Conservation (phyloP, 2,797 vertebrate species). For the Centropyge bicolor region DNA sequence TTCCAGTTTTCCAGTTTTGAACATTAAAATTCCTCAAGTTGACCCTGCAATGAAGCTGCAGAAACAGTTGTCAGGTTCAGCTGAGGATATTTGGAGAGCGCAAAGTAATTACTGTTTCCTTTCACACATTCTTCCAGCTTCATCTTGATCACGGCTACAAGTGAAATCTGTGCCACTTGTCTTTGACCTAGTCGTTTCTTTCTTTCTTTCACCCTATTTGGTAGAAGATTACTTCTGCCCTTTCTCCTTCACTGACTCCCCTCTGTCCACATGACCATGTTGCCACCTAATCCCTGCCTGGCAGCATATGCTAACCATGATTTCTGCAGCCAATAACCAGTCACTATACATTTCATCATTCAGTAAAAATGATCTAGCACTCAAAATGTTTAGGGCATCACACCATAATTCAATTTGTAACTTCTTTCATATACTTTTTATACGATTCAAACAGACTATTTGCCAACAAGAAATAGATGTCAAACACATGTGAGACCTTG, state of each 20-base stretch:
- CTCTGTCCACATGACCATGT: conserved; percentile 11
- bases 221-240: conserved; percentile 2
- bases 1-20: not conserved
- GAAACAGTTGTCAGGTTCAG: not conserved
- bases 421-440: not conserved
- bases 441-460: not conserved
- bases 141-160: not conserved
- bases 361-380: not conserved
- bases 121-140: conserved; percentile 6
- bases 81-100: not conserved
- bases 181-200: conserved; percentile 4
- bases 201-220: conserved; percentile 11
- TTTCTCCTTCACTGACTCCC: conserved; percentile 14
- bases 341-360: not conserved
- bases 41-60: not conserved
- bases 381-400: not conserved
- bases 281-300: conserved; percentile 25
- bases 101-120: not conserved
- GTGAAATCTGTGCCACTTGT: conserved; percentile 14
- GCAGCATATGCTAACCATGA: conserved; percentile 8
- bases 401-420: not conserved
- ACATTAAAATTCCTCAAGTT: not conserved
- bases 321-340: not conserved
- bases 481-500: conserved; percentile 15
- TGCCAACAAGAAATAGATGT: not conserved